Base-by-base conservation (phyloP, 2,888 invertebrate genomes). In the Drosophila demipolita region DNA sequence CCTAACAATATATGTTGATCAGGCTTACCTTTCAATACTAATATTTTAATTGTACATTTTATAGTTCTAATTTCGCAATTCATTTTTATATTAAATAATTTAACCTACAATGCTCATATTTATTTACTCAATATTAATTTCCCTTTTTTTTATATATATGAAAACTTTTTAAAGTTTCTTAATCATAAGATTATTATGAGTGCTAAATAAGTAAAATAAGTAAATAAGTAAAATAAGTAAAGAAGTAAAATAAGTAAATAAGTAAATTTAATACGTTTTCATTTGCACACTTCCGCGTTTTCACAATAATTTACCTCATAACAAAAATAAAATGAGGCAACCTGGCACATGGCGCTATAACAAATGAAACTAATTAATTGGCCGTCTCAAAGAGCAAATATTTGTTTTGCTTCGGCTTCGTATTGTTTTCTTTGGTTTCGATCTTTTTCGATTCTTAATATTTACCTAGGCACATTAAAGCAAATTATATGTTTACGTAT, bases 301-400 rank as follows among this genome's bases (percentile, higher is more conserved):
- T 55, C 72, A 33, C 33, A 48, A 38, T 42, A 29, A 20, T 48
- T 62, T 50, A 32, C 23, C 50, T 33, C 49, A 42, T 59, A 36
- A 20, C 17, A 33, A 20, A 48, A 12, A 12, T 15, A 15, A 5
- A 60, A 36, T 77, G 62, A 63, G 48, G 71, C 75, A 75, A 69
- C 42, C 62, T 53, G 50, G 35, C 65, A 54, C 38, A 49, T 35
- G 38, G 29, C 45, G 58, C 45, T 65, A 68, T 60, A 62, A 69
- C 80, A 75, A 75, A 75, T 63, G 87, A 83, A 81, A 73, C 74
- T 73, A 71, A 78, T 89, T 89, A 84, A 87, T 89, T 85, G 82
- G 73, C 78, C 76, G 75, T 87, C 75, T 65, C 76, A 64, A 74
- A 75, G 66, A 70, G 80, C 81, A 87, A 85, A 87, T 76, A 86